A percentile compares a stretch with the other conserved stretches of the same genome.
Conservation (phyloP, 1,140 invertebrate species). For the Drosophila athabasca region DNA sequence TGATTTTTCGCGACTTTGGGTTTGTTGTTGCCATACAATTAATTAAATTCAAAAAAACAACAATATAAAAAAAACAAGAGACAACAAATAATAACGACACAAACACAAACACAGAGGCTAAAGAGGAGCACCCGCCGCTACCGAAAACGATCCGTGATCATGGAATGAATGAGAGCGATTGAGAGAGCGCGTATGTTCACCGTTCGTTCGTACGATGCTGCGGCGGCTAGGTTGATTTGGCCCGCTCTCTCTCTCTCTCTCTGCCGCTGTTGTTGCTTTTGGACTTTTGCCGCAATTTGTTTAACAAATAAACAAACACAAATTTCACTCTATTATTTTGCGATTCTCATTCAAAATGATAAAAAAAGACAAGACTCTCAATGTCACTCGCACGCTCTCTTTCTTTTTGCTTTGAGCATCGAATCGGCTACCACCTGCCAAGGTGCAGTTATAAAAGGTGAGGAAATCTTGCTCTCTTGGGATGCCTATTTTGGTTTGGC, state of each 20-base stretch:
- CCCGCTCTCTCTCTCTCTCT: constrained; percentile 4
- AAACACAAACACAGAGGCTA: constrained; percentile 2
- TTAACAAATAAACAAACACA: constrained; percentile 55
- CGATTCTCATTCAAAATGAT: constrained; percentile 40
- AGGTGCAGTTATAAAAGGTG: no score
- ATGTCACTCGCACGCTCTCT: constrained; percentile 13
- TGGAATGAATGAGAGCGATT: constrained; percentile 64
- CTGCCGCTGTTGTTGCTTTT: constrained; percentile 1
- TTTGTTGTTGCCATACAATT: constrained; percentile 38
- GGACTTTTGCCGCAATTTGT: constrained; percentile 52
- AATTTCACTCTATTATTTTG: constrained; percentile 73
- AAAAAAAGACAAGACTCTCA: constrained; percentile 24
- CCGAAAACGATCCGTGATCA: constrained; percentile 41
- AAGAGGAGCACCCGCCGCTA: constrained; percentile 16
- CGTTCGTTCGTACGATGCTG: constrained; percentile 4
- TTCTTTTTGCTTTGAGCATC: constrained; percentile 12
- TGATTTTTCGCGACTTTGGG: constrained; percentile 57
- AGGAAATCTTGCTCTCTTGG: neutral
- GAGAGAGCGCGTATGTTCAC: constrained; percentile 45
- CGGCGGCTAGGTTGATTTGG: constrained; percentile 1
- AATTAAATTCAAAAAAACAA: constrained; percentile 54
- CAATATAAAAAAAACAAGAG: constrained; percentile 22
- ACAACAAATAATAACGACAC: constrained; percentile 19
- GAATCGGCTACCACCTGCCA: no score
- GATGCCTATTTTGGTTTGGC: neutral